phyloP scores from a whole-genome alignment of 2,888 invertebrate genomes.

The Drosophila parthenogenetica region DNA sequence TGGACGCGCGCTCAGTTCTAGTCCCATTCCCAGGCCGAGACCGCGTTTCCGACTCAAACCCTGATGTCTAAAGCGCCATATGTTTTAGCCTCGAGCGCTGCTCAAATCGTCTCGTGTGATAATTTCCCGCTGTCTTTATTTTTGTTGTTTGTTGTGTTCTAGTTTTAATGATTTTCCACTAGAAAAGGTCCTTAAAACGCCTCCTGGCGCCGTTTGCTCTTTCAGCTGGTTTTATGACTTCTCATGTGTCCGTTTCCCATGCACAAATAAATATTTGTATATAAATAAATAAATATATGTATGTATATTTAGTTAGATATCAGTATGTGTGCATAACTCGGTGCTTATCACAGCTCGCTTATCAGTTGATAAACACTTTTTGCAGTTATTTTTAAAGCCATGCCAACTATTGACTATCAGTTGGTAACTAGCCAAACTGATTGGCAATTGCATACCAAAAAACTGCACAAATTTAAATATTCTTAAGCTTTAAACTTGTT shows the following conservation, averaged over 20 bases:
- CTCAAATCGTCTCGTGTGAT: slow-evolving; percentile 48
- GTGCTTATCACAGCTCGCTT: slow-evolving; percentile 46
- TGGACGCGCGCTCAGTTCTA: slow-evolving; percentile 32
- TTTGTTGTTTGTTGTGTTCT: slow-evolving; percentile 59
- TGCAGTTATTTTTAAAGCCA: slow-evolving; percentile 49
- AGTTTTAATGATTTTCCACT: slow-evolving; percentile 79
- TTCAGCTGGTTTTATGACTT: slow-evolving; percentile 30
- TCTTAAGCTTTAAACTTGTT: not conserved
- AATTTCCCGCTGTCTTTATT: slow-evolving; percentile 51
- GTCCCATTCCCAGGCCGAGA: slow-evolving; percentile 5
- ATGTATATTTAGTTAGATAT: slow-evolving; percentile 16
- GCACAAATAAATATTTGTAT: not conserved
- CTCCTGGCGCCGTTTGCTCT: slow-evolving; percentile 72
- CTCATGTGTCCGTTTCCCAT: slow-evolving; percentile 13
- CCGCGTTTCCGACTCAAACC: slow-evolving; percentile 28
- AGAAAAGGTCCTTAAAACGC: slow-evolving; percentile 66
- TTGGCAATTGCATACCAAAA: not conserved
- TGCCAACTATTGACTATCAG: not conserved
- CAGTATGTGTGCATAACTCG: slow-evolving; percentile 25
- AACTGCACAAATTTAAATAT: not conserved
- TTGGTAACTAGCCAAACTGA: not conserved
- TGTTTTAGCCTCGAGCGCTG: slow-evolving; percentile 59
- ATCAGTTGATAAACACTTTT: slow-evolving; percentile 48
- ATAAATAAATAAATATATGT: slow-evolving; percentile 21
- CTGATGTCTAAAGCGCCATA: slow-evolving; percentile 52